Conservation (phyloP, 1,140 invertebrate genomes). For the Atta colombica region DNA sequence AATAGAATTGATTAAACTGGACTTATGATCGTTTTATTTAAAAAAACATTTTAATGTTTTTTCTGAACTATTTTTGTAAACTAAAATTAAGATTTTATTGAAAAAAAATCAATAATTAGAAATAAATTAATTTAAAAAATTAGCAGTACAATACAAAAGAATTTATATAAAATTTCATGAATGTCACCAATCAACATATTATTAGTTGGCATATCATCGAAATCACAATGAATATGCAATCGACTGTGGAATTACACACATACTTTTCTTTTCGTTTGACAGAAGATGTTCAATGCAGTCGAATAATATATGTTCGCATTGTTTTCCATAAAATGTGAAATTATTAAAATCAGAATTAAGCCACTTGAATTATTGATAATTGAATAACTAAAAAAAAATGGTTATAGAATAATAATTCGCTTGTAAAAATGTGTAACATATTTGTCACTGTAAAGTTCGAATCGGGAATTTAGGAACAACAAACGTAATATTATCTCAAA, state of each 20-base stretch:
- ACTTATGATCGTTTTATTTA: not conserved
- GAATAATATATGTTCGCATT: not conserved
- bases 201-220: not conserved
- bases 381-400: constrained; percentile 54
- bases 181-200: not conserved
- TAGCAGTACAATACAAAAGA: not conserved
- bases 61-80: not conserved
- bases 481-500: constrained; percentile 30
- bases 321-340: constrained; percentile 35
- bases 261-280: not conserved
- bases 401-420: constrained; percentile 41
- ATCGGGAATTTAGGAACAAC: constrained; percentile 38
- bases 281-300: constrained; percentile 8
- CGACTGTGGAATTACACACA: not conserved
- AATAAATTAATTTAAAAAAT: not conserved
- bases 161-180: not conserved
- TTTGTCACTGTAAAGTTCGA: constrained; percentile 24
- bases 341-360: constrained; percentile 31
- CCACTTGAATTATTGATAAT: constrained; percentile 33
- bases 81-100: not conserved
- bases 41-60: not conserved
- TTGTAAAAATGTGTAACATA: constrained; percentile 43
- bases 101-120: not conserved
- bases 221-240: not conserved
- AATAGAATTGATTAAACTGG: not conserved